These are phyloP conservation scores for Plusia festucae DNA, from an alignment of 2,888 invertebrate species.

Conservation along the genomic window DNA sequence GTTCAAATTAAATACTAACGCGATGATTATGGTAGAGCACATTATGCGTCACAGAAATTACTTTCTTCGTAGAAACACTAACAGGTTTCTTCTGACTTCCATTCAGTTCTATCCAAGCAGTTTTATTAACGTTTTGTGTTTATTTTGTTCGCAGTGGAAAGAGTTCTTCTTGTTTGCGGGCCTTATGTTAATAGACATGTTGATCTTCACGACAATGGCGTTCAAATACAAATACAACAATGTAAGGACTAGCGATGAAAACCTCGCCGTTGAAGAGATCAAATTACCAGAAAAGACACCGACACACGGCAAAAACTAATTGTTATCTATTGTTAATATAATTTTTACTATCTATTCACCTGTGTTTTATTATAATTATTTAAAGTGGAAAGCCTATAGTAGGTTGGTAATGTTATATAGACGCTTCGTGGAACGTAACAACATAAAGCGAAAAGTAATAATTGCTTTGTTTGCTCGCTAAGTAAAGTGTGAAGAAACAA, in stretches of 20 bases:
- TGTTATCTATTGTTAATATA: constrained; percentile 53
- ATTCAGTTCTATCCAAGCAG: too few species aligned
- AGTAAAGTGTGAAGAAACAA: background rate
- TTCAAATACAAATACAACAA: constrained; percentile 93
- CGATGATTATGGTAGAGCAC: too few species aligned
- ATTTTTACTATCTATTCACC: constrained; percentile 44
- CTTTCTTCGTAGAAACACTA: too few species aligned
- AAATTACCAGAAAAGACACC: constrained; percentile 71
- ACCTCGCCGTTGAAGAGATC: constrained; percentile 75
- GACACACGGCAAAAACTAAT: constrained; percentile 41
- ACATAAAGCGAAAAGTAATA: constrained; percentile 3
- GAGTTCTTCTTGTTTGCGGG: constrained; percentile 97
- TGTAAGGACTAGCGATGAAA: constrained; percentile 74
- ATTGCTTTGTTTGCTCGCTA: background rate
- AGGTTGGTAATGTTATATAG: background rate
- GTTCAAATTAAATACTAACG: too few species aligned
- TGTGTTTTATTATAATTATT: constrained; percentile 14
- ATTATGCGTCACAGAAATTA: too few species aligned
- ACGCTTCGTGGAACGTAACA: background rate
- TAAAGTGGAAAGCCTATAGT: background rate
- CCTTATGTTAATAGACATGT: constrained; percentile 95
- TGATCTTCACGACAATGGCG: constrained; percentile 94
- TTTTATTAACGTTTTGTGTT: too few species aligned
- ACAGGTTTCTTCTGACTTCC: too few species aligned
- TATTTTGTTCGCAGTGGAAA: constrained; percentile 90